phyloP scores from a whole-genome alignment of 2,888 invertebrate species.

The Calliopum simillimum region DNA sequence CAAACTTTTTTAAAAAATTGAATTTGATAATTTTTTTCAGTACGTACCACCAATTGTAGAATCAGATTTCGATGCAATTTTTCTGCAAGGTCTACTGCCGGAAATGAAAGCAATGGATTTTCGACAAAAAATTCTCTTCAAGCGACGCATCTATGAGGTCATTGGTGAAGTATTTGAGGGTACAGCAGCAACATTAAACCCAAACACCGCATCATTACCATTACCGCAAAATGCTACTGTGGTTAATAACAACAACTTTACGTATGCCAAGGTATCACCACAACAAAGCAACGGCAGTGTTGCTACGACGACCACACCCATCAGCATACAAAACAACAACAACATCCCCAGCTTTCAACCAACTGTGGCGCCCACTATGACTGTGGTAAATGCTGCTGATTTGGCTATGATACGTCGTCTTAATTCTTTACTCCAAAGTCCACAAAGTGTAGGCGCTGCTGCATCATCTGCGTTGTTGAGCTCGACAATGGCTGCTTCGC shows the following conservation, averaged over 20 bases:
- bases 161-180: conserved; percentile 58
- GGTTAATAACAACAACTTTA: conserved; percentile 32
- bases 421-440: conserved; percentile 45
- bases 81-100: conserved; percentile 58
- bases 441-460: conserved; percentile 9
- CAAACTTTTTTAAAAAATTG: no score
- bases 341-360: conserved; percentile 11
- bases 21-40: no score
- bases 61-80: conserved; percentile 57
- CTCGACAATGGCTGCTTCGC: conserved; percentile 21
- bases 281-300: conserved; percentile 23
- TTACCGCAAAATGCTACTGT: conserved; percentile 3
- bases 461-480: background rate
- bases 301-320: conserved; percentile 5
- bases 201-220: conserved; percentile 20
- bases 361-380: conserved; percentile 21
- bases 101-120: conserved; percentile 63
- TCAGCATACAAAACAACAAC: background rate
- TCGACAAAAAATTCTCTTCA: conserved; percentile 60
- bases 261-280: no score
- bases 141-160: conserved; percentile 59
- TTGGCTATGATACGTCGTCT: conserved; percentile 46
- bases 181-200: conserved; percentile 34
- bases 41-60: conserved; percentile 24
- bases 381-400: conserved; percentile 45